Base-by-base conservation (phyloP, 2,113 vertebrate species). In the Phylloscopus trochiloides region DNA sequence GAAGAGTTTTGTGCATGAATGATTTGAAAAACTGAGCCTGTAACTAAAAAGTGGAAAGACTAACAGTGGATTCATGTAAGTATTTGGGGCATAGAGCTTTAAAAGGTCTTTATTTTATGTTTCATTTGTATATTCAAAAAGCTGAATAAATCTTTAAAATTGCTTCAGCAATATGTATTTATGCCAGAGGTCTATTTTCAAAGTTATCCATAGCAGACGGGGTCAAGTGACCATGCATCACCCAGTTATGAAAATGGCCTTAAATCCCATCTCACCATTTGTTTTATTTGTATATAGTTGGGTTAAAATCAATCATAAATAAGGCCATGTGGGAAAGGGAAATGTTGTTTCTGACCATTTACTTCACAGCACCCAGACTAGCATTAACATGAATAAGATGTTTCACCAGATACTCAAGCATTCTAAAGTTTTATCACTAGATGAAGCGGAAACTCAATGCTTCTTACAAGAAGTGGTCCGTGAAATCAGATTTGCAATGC, bases 401-500 rank as follows among this genome's bases (percentile, higher is more conserved):
- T 94, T 94, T 95, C 91, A 95, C 62, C 77, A 93, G 84, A 85
- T 89, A 86, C 48, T 94, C 47, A 17, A 32, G 73, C 90, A 91
- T 92, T 96, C 88, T 96, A 24, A 96, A 91, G 65, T 68, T 97
- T 96, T 95, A 93, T 96, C 94, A 68, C 59, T 71, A 89, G 67
- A 71, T 50, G 93, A 96, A 95, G 90, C 32, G 34, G 91, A 97
- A 97, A 96, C 51, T 78, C 86, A 95, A 96, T 86, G 75, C 91
- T 95, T 94, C 95, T 92, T 90, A 88, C 47, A 96, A 94, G 92
- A 96, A 97, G 76, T 42, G 55, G 96, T 65, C 90, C 88, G 34
- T 97, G 95, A 97, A 96, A 97, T 98, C 93, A 96, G 95, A 97
- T 96, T 93, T 89, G 79, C 66, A 96, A 94, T 96, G 95, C 88